These are phyloP conservation scores for Coccyzus lansbergi DNA, from an alignment of 2,797 vertebrate genomes.

Conservation along the genomic window DNA sequence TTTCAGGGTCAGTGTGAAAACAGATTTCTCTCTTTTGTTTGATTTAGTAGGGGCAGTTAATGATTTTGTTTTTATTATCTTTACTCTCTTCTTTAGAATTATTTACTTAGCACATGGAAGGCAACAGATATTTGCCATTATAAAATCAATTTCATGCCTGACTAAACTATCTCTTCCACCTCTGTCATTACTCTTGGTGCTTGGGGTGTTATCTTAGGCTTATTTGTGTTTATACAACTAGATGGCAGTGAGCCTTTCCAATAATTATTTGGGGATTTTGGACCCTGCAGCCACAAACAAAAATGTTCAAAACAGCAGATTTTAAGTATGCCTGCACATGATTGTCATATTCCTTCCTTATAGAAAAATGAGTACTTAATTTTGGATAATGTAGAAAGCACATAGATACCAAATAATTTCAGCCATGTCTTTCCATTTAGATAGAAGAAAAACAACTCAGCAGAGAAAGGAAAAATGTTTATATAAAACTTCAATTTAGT, in stretches of 20 bases:
- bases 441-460: neutral
- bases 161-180: slow-evolving; percentile 86
- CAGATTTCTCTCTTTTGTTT: slow-evolving; percentile 86
- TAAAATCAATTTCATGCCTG: slow-evolving; percentile 99
- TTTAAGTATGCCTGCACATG: slow-evolving; percentile 31
- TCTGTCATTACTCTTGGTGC: slow-evolving; percentile 81
- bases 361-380: slow-evolving; percentile 32
- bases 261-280: slow-evolving; percentile 77
- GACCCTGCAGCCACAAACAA: slow-evolving; percentile 55
- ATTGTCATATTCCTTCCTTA: neutral
- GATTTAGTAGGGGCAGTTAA: slow-evolving; percentile 93
- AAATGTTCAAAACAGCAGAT: slow-evolving; percentile 41
- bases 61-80: slow-evolving; percentile 93
- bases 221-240: slow-evolving; percentile 79
- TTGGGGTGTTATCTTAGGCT: slow-evolving; percentile 76
- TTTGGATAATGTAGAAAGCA: neutral
- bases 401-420: neutral
- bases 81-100: slow-evolving; percentile 90
- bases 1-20: slow-evolving; percentile 92
- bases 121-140: slow-evolving; percentile 98
- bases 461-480: neutral
- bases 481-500: neutral
- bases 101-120: slow-evolving; percentile 93
- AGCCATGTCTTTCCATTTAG: neutral
- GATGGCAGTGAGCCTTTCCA: slow-evolving; percentile 71